Conservation (phyloP, 2,888 invertebrate genomes). For the Hypercompe scribonia region DNA sequence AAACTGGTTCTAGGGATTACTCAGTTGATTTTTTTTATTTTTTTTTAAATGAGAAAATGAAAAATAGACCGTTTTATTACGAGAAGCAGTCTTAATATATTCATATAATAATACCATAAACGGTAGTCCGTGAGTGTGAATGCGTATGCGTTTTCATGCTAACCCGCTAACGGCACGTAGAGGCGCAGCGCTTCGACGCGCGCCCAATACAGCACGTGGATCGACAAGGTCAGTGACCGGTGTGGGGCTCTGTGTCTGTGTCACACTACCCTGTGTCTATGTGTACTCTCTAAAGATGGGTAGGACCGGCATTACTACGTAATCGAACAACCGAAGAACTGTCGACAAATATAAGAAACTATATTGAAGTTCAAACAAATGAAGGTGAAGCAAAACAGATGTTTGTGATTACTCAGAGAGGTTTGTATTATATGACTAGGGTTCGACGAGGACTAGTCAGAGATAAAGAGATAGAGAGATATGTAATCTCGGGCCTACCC, state of each 20-base stretch:
- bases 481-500: constrained; percentile 15
- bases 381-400: neutral
- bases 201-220: constrained; percentile 91
- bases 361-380: neutral
- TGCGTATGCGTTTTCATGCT: constrained; percentile 85
- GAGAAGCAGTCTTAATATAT: constrained; percentile 40
- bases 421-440: neutral
- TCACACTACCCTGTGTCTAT: constrained; percentile 36
- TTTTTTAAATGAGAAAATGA: neutral
- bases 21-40: too few relatives aligned
- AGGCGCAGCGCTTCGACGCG: constrained; percentile 82
- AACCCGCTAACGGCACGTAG: constrained; percentile 86
- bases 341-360: neutral
- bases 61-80: constrained; percentile 7
- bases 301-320: constrained; percentile 1
- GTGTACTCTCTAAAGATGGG: constrained; percentile 38
- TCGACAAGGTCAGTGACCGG: constrained; percentile 91
- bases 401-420: neutral
- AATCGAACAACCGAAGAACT: too few relatives aligned
- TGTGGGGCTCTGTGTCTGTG: constrained; percentile 47
- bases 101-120: constrained; percentile 51
- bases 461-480: too few relatives aligned
- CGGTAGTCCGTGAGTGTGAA: constrained; percentile 78
- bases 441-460: neutral
- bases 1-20: too few relatives aligned